Evolutionary conservation across 2,888 invertebrate species (phyloP).

Genomic region (Asteroscopus sphinx): DNA sequence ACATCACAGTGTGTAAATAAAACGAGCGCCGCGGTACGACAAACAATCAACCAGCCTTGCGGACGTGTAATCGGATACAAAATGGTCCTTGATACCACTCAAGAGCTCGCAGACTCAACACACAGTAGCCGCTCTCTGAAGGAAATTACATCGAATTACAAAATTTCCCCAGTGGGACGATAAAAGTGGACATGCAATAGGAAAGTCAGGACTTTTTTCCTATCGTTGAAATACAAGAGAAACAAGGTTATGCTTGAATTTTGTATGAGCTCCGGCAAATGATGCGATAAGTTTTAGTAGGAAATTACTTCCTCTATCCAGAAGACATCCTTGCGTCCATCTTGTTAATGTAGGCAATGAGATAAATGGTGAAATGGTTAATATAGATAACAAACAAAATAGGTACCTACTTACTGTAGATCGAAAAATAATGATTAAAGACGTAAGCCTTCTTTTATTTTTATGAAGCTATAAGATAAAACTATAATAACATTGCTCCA

Average conservation of each 20-base stretch:
- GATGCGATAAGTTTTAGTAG: constrained; percentile 41
- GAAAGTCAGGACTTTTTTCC: constrained; percentile 56
- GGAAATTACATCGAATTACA: constrained; percentile 75
- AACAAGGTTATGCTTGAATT: constrained; percentile 56
- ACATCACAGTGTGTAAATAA: constrained; percentile 79
- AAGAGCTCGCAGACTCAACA: constrained; percentile 67
- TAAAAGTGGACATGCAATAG: constrained; percentile 61
- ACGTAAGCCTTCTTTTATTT: constrained; percentile 36
- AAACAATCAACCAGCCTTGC: constrained; percentile 79
- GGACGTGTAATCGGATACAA: constrained; percentile 83
- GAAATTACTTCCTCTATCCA: constrained; percentile 35
- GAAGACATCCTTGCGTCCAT: constrained; percentile 27
- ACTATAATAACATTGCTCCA: constrained; percentile 30
- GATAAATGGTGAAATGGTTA: constrained; percentile 11
- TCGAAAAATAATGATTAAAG: constrained; percentile 41
- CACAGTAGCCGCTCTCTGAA: constrained; percentile 69
- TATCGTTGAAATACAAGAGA: constrained; percentile 56
- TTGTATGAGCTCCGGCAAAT: constrained; percentile 53
- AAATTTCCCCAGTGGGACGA: constrained; percentile 65
- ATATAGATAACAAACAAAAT: constrained; percentile 38
- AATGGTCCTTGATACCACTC: constrained; percentile 73
- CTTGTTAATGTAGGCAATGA: constrained; percentile 10
- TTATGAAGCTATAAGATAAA: constrained; percentile 54
- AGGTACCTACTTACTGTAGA: constrained; percentile 21
- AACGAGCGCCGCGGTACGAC: constrained; percentile 68